Base-by-base conservation (phyloP, 2,797 vertebrate species). In the Peromyscus attwateri region DNA sequence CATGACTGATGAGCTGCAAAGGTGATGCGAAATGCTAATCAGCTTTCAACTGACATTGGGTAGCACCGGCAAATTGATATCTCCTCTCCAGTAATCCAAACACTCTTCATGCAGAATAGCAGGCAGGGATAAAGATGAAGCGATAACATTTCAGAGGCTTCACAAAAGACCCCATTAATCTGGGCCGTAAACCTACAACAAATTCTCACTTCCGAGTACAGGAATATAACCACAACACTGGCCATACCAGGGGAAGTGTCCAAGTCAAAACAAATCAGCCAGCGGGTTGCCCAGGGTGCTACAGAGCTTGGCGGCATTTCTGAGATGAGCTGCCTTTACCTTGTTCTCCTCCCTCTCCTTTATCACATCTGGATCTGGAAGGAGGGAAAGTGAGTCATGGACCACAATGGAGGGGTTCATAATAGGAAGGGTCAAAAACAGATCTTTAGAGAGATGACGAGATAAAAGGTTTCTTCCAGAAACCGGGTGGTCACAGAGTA, bases 11-110 rank as follows among this genome's bases (percentile, higher is more conserved):
- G 97, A 98, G 96, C 93, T 97, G 95, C 90, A 95, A 98, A 97
- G 96, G 96, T 95, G 97, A 98, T 91, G 87, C 68, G 94, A 98
- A 98, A 98, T 96, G 96, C 64, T 98, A 97, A 98, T 98, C 90
- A 97, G 95, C 83, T 93, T 96, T 97, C 97, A 95, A 85, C 25
- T 97, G 97, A 98, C 94, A 97, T 79, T n/a, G 76, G 82, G 68
- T 97, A 96, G 91, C 80, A 97, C 87, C 73, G 96, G 93, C 76
- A 95, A 84, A 62, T 96, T 98, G 97, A 71, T 93, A 92, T 75
- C 34, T 34, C 62, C 95, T 97, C 95, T 96, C 83, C 88, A 97
- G 95, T 88, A 96, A 95, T 91, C 96, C 94, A 94, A 97, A 93
- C 70, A 66, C 43, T 95, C 89, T 83, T 95, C 83, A 96, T 88